These are phyloP conservation scores for Axis porcinus DNA, from an alignment of 2,113 vertebrate genomes.

Conservation along the genomic window DNA sequence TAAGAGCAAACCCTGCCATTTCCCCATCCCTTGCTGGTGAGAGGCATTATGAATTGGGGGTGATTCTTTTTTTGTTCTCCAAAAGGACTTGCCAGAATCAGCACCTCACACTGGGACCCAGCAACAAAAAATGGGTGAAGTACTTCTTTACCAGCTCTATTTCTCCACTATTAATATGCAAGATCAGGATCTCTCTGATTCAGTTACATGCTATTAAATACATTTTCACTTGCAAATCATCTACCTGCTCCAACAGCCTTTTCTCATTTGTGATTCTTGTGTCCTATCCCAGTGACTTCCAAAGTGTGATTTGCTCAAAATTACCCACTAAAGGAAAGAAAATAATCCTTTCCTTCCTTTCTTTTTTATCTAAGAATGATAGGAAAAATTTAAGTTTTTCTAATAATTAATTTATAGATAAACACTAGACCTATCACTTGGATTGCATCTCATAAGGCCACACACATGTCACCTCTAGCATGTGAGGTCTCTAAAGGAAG, in stretches of 20 bases:
- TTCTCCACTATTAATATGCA: neutral
- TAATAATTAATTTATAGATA: neutral
- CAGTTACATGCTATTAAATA: neutral
- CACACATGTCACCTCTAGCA: neutral
- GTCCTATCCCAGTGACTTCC: neutral
- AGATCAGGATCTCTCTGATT: neutral
- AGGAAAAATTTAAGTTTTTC: neutral
- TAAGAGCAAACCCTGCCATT: neutral
- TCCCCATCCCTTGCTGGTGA: neutral
- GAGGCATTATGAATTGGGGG: neutral
- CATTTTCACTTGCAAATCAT: neutral
- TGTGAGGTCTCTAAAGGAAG: neutral
- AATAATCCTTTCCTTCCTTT: neutral
- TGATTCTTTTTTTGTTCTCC: neutral
- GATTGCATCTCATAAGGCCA: neutral
- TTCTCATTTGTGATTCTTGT: neutral
- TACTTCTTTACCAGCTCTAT: neutral
- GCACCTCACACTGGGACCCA: neutral
- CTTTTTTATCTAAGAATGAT: neutral
- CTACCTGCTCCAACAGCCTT: neutral
- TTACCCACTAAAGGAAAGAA: neutral
- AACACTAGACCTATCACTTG: neutral
- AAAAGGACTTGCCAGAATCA: neutral
- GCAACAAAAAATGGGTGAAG: neutral
- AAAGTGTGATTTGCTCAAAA: neutral